Base-by-base conservation (phyloP, 2,113 vertebrate genomes). In the Pelvicachromis taeniatus region DNA sequence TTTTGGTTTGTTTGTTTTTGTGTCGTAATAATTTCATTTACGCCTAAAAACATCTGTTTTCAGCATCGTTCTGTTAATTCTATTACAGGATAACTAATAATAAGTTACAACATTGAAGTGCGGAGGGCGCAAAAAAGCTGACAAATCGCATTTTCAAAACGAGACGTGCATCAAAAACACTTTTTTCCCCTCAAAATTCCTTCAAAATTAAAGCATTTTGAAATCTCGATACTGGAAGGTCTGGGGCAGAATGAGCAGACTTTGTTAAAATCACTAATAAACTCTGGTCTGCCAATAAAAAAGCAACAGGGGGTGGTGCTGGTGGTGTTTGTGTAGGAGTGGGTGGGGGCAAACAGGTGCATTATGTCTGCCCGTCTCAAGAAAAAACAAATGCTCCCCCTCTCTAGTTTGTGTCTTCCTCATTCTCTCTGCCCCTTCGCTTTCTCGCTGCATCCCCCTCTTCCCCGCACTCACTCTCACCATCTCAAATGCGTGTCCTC, bases 341-440 rank as follows among this genome's bases (percentile, higher is more conserved):
- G 3, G 65, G 17, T 21, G 45, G 59, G 59, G n/a, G 11, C 17
- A 85, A 55, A 92, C 91, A 92, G 91, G 90, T 93, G 93, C 81
- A 87, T 78, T 87, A 65, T 68, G 78, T 88, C 35, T 48, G 52
- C 75, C 26, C 81, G 78, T 81, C 73, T 40, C 29, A 21, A 10
- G 53, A 79, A 85, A 85, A 88, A 93, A 91, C 85, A 92, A 91
- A 90, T 59, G 80, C 48, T 45, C 19, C 75, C 56, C 50, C 45
- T 40, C 86, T 50, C 70, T 31, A 77, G 35, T 82, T 82, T 29
- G 16, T 42, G n/a, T 63, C 80, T 40, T 78, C 16, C 80, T 40
- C 75, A n/a, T 77, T 53, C 78, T 42, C 35, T 78, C n/a, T 33
- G 8, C 48, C 33, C 16, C 26, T 52, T n/a, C 38, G 13, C 52